Evolutionary conservation across 2,113 vertebrate species (phyloP).

Genomic region (Tretioscincus oriximinensis): DNA sequence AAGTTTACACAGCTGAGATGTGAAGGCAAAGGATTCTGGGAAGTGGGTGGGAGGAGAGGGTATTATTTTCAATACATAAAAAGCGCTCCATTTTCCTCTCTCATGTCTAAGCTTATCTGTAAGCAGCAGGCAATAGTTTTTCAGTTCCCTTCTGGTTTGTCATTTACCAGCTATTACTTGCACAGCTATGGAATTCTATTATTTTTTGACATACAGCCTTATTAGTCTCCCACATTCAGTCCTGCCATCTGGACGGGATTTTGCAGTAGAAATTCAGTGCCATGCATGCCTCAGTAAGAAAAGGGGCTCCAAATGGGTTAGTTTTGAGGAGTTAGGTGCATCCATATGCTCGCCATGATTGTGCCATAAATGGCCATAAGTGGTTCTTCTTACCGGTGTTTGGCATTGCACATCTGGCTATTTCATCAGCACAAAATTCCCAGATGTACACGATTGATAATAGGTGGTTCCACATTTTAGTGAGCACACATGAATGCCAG

Average conservation of each 20-base stretch:
- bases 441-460: no score
- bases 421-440: no score
- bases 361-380: no score
- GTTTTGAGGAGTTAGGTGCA: no score
- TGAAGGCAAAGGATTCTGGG: background rate
- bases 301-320: no score
- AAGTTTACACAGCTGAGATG: conserved; percentile 14
- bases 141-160: background rate
- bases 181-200: fast-evolving
- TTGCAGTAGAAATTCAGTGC: no score
- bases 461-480: no score
- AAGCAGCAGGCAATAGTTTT: conserved; percentile 15
- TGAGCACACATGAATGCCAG: no score
- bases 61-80: conserved; percentile 29
- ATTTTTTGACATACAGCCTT: background rate
- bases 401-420: no score
- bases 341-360: no score
- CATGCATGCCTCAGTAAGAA: no score
- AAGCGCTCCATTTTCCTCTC: conserved; percentile 14
- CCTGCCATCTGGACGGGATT: background rate
- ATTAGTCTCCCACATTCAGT: background rate
- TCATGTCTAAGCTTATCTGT: conserved; percentile 16
- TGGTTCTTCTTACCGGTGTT: no score
- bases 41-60: background rate
- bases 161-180: background rate